Evolutionary conservation across 2,113 vertebrate genomes (phyloP), one percentile per base, ranked within the genome.

Genomic region (Phycodurus eques): DNA sequence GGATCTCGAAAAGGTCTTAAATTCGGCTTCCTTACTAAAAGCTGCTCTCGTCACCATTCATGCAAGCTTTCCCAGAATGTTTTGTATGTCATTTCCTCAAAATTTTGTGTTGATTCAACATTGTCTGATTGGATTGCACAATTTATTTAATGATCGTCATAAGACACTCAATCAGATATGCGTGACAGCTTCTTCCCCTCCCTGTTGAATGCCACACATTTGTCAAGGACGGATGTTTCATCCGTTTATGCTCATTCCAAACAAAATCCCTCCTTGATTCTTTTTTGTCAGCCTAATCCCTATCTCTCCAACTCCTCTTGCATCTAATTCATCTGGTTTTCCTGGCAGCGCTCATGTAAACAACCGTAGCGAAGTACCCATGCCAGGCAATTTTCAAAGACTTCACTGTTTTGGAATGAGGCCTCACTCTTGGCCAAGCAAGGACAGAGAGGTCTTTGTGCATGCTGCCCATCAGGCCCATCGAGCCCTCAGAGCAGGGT

Each of bases 381-480:
- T 85, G 86, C 84, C 85, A 88, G 81, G 77, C 83, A 72, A 47
- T 82, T 91, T 90, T 91, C 90, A 92, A 92, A 91, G 88, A 84
- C 85, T 83, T 79, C 88, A 80, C 84, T 91, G 81, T 90, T 79
- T 79, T 87, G 83, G 84, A 90, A 81, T 79, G 84, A 70, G 85
- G 84, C 88, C 82, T 74, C 76, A 43, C 77, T 85, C 76, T 79
- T 79, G 77, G 75, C 85, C 82, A 74, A 78, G 72, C 80, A 77
- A 76, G 78, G 78, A 92, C 89, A 92, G 89, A 91, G 83, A 77
- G 87, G 83, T 83, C 90, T 89, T 91, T 92, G 89, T 92, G 85
- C 74, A 74, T 76, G 81, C 76, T 80, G 79, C 80, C 90, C 75
- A 84, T 78, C 78, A 75, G 67, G 64, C 72, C 82, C 77, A 81